Evolutionary conservation across 2,888 invertebrate species (phyloP).

Genomic region (Rhabditophanes sp.): DNA sequence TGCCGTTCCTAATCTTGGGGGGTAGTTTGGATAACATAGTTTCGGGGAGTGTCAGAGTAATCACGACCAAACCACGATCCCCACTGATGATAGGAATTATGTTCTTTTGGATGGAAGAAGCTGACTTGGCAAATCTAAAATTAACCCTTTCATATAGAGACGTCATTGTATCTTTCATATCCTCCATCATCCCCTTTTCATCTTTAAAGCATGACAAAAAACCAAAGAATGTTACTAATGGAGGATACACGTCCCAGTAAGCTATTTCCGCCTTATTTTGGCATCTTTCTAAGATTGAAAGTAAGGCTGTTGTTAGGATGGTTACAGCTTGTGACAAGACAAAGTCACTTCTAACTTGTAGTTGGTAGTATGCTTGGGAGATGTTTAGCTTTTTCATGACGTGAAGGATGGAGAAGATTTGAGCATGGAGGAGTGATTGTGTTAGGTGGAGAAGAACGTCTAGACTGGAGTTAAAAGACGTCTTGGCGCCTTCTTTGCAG

Average conservation of each 20-base stretch:
- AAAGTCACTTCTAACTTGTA: conserved; percentile 30
- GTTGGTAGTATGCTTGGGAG: conserved; percentile 27
- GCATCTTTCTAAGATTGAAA: conserved; percentile 16
- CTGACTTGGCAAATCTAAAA: conserved; percentile 28
- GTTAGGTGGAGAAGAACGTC: conserved; percentile 26
- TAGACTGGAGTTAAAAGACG: conserved; percentile 16
- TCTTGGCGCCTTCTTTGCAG: conserved; percentile 17
- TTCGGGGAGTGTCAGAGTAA: conserved; percentile 4
- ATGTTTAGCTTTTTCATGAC: conserved; percentile 17
- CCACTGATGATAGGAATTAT: conserved; percentile 35
- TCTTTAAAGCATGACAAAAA: conserved; percentile 39
- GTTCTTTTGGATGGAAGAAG: conserved; percentile 22
- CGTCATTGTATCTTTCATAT: conserved; percentile 25
- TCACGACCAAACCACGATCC: conserved; percentile 10
- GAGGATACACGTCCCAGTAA: conserved; percentile 11
- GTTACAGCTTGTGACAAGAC: conserved; percentile 34
- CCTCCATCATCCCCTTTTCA: conserved; percentile 40
- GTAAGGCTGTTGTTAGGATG: conserved; percentile 29
- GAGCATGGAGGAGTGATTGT: conserved; percentile 26
- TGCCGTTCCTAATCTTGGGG: conserved; percentile 3
- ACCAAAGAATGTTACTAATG: conserved; percentile 26
- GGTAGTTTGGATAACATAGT: conserved; percentile 8
- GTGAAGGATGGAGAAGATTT: conserved; percentile 20
- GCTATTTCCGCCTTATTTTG: conserved; percentile 5
- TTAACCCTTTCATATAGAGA: conserved; percentile 17